phyloP scores from a whole-genome alignment of 1,140 invertebrate genomes.

The Anoplolepis gracilipes region DNA sequence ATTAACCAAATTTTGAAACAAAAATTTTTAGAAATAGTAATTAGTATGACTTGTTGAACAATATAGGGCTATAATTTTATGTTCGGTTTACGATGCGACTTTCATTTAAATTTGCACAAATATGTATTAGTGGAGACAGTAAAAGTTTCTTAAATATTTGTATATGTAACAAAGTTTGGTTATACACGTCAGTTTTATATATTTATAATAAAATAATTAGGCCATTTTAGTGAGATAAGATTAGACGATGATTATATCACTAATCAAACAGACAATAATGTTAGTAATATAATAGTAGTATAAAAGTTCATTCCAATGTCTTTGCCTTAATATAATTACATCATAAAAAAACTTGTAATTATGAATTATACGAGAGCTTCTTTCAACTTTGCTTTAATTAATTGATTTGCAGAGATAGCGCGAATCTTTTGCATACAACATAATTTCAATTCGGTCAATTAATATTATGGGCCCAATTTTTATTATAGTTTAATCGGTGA shows the following conservation, averaged over 20 bases:
- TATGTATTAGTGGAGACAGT: slow-evolving; percentile 8
- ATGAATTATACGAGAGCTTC: slow-evolving; percentile 2
- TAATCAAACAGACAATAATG: slow-evolving; percentile 68
- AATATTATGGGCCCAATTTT: slow-evolving; percentile 70
- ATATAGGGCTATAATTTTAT: neutral
- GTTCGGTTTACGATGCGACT: neutral
- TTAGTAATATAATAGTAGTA: too few species aligned
- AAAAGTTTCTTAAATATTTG: slow-evolving; percentile 35
- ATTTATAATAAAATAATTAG: slow-evolving; percentile 28
- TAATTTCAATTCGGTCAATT: slow-evolving; percentile 65
- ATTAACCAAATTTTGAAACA: neutral
- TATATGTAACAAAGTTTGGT: slow-evolving; percentile 40
- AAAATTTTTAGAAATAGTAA: neutral
- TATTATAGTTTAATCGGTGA: slow-evolving; percentile 48
- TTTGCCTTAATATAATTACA: slow-evolving; percentile 44
- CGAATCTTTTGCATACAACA: neutral
- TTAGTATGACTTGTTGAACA: too few species aligned
- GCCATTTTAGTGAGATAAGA: neutral
- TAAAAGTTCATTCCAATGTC: slow-evolving; percentile 43
- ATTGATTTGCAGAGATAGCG: neutral
- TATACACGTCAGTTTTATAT: slow-evolving; percentile 28
- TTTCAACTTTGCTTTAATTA: neutral
- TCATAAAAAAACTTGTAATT: neutral
- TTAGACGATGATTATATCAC: slow-evolving; percentile 32
- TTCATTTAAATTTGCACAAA: neutral